Evolutionary conservation across 2,888 invertebrate species (phyloP).

Genomic region (Himalopsyche kuldschensis): DNA sequence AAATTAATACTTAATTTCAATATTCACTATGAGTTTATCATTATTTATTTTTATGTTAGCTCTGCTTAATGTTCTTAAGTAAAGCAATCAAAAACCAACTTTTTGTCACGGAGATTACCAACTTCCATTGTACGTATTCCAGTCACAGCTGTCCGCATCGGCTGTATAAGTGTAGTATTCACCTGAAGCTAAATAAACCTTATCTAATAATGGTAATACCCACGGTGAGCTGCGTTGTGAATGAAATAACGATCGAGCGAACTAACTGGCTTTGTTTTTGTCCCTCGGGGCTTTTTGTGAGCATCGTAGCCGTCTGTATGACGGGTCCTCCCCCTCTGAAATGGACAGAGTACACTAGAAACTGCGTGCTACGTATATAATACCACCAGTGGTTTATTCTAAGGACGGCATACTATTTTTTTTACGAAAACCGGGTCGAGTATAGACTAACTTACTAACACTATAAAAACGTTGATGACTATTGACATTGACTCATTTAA

Average conservation of each 20-base stretch:
- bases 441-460: no score
- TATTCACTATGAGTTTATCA: no score
- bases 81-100: no score
- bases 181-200: not conserved
- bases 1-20: no score
- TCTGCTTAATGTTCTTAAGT: no score
- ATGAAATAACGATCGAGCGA: not conserved
- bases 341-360: not conserved
- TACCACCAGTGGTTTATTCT: no score
- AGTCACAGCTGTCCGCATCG: not conserved
- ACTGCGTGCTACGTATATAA: not conserved
- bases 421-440: no score
- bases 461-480: no score
- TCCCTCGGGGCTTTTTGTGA: not conserved
- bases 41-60: no score
- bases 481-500: no score
- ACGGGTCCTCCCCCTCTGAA: not conserved
- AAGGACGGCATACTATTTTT: no score
- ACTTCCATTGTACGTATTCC: not conserved
- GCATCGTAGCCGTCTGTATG: not conserved
- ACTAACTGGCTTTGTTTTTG: not conserved
- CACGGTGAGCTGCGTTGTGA: not conserved
- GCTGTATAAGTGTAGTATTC: not conserved
- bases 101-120: no score
- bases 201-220: not conserved